These are phyloP conservation scores for Smittia aterrima DNA, from an alignment of 2,888 invertebrate genomes.

Conservation along the genomic window DNA sequence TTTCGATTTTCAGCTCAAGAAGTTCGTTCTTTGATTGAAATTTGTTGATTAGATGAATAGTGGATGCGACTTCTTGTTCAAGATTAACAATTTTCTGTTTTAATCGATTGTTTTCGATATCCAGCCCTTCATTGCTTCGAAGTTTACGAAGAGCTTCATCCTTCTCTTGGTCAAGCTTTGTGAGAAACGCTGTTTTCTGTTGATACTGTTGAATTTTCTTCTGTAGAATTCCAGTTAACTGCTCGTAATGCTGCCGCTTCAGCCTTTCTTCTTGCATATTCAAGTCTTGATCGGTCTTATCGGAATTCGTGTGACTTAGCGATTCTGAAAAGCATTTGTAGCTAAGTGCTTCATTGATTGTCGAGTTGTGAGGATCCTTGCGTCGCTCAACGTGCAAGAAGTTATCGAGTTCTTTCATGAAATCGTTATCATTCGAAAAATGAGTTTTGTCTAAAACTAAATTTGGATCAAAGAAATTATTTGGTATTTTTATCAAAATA, in stretches of 20 bases:
- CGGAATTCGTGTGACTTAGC: conserved; percentile 50
- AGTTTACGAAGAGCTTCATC: conserved; percentile 67
- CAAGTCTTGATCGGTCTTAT: conserved; percentile 49
- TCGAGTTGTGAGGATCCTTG: conserved; percentile 17
- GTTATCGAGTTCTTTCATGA: conserved; percentile 51
- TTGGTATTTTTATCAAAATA: conserved; percentile 21
- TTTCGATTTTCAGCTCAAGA: conserved; percentile 56
- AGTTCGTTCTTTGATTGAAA: conserved; percentile 65
- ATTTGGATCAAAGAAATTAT: conserved; percentile 28
- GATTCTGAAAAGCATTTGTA: conserved; percentile 65
- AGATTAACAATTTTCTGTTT: conserved; percentile 59
- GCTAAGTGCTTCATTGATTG: conserved; percentile 51
- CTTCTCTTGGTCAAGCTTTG: conserved; percentile 73
- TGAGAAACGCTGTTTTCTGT: conserved; percentile 74
- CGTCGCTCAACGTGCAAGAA: conserved; percentile 46
- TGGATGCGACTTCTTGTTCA: conserved; percentile 71
- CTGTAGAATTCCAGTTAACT: conserved; percentile 71
- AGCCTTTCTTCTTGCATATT: conserved; percentile 74
- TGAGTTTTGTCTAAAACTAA: not conserved
- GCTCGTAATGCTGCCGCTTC: conserved; percentile 74
- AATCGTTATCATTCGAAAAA: conserved; percentile 44
- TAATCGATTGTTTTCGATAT: conserved; percentile 50
- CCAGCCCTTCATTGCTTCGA: conserved; percentile 49
- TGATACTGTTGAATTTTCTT: conserved; percentile 71
- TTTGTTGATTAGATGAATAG: conserved; percentile 65